Percentiles rank a stretch among this genome's conserved stretches.
Evolutionary conservation across 2,888 invertebrate genomes (phyloP).

Genomic region (Xylota segnis): DNA sequence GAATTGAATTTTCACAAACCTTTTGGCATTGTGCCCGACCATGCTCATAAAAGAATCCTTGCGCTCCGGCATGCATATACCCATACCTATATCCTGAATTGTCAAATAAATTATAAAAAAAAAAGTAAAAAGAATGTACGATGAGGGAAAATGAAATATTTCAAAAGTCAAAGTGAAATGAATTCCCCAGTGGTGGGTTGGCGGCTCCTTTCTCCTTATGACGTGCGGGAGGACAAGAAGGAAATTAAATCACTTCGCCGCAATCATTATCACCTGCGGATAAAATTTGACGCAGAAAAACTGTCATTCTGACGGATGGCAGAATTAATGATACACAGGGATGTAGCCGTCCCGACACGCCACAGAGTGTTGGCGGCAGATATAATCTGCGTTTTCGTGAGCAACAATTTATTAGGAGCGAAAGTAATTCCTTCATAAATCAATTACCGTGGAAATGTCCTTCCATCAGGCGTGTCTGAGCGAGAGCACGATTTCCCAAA

Average conservation of each 20-base stretch:
- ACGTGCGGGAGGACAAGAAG: neutral
- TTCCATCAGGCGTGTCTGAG: neutral
- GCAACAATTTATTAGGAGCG: slow-evolving; percentile 57
- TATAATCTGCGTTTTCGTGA: slow-evolving; percentile 31
- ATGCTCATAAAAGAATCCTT: slow-evolving; percentile 5
- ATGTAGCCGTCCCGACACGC: neutral
- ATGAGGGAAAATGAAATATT: slow-evolving; percentile 32
- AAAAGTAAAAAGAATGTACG: slow-evolving; percentile 16
- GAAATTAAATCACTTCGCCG: slow-evolving; percentile 47
- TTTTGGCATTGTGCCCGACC: slow-evolving; percentile 66
- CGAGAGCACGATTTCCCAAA: slow-evolving; percentile 12
- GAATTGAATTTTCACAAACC: slow-evolving; percentile 52
- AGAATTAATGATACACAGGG: slow-evolving; percentile 26
- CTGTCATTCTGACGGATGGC: slow-evolving; percentile 35
- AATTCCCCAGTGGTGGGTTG: neutral
- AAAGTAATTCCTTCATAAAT: slow-evolving; percentile 71
- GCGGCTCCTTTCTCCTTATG: no score
- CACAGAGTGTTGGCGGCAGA: neutral
- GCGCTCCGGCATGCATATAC: slow-evolving; percentile 16
- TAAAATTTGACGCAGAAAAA: slow-evolving; percentile 48
- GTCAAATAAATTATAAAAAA: slow-evolving; percentile 32
- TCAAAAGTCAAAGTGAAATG: slow-evolving; percentile 8
- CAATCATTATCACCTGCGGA: slow-evolving; percentile 57
- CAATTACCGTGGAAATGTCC: slow-evolving; percentile 65
- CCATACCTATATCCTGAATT: slow-evolving; percentile 25